Base-by-base conservation (phyloP, 2,113 vertebrate genomes). In the Scytalopus superciliaris region DNA sequence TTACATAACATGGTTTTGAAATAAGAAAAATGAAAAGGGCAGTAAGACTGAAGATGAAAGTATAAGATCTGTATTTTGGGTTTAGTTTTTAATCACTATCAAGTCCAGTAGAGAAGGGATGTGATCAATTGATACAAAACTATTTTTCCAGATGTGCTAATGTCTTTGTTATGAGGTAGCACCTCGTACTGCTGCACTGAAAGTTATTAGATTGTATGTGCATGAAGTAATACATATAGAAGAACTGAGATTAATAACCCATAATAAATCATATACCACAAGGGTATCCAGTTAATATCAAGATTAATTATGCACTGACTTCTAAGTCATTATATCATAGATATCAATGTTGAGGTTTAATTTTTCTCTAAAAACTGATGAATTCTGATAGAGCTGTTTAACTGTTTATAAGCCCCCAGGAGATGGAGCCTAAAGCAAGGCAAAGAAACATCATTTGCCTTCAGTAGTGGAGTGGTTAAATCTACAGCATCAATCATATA, bases 221-320 rank as follows among this genome's bases (percentile, higher is more conserved):
- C 72, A 47, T 87, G 63, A 56, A 76, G 52, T 90, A 91, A 83
- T 93, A 87, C 79, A 64, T 85, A 12, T 28, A 53, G 75, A 92
- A 96, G 81, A 90, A 83, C 69, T 94, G 85, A 91, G 93, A 94
- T 53, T 6, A 88, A 95, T 89, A 94, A 77, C 89, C 52, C n/a
- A 5, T 90, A 84, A 96, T 97, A 93, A 97, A 97, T 97, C 89
- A 88, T 35, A 80, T 22, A 63, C 62, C 75, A 77, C 66, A 52
- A 57, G 70, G 14, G 66, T 74, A 66, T 24, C 15, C 84, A 57
- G 74, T 94, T 97, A 85, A 95, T 85, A 87, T 80, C 56, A 80
- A 96, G 92, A 97, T 91, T 90, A 91, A 96, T 97, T 94, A 85
- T 91, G 55, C 37, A 25, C 74, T 90, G 94, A 62, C 70, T 93